Evolutionary conservation across 2,113 vertebrate genomes (phyloP).

Genomic region (zebrafish (Danio rerio)): DNA sequence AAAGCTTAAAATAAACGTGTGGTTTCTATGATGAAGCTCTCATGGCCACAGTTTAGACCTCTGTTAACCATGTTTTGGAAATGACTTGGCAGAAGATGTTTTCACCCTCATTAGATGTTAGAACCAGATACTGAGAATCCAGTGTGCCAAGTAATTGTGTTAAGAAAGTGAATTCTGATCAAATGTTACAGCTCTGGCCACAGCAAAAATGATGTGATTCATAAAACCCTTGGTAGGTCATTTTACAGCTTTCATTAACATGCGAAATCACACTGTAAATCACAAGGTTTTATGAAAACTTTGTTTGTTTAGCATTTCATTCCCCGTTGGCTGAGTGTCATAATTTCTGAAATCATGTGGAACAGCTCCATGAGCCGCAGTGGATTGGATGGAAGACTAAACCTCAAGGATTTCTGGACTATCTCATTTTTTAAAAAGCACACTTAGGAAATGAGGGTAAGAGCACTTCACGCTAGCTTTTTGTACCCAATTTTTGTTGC

Average conservation of each 20-base stretch:
- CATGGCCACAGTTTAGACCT: slow-evolving; percentile 18
- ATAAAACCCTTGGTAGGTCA: slow-evolving; percentile 33
- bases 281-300: slow-evolving; percentile 27
- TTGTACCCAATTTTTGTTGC: slow-evolving; percentile 11
- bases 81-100: slow-evolving; percentile 46
- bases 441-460: slow-evolving; percentile 6
- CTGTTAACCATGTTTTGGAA: background rate
- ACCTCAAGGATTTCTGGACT: slow-evolving; percentile 32
- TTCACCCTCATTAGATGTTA: slow-evolving; percentile 51
- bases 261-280: slow-evolving; percentile 46
- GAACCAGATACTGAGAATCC: slow-evolving; percentile 32
- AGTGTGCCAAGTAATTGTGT: slow-evolving; percentile 37
- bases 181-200: slow-evolving; percentile 31
- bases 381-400: slow-evolving; percentile 29
- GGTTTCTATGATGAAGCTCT: slow-evolving; percentile 33
- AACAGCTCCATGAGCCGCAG: slow-evolving; percentile 6
- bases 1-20: slow-evolving; percentile 35
- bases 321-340: slow-evolving; percentile 21
- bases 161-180: slow-evolving; percentile 15
- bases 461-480: slow-evolving; percentile 51
- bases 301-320: slow-evolving; percentile 33
- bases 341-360: slow-evolving; percentile 34
- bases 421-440: slow-evolving; percentile 35
- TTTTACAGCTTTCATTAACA: slow-evolving; percentile 49
- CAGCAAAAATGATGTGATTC: slow-evolving; percentile 42